These are phyloP conservation scores for Chalcosyrphus nemorum DNA, from an alignment of 2,888 invertebrate genomes.

Conservation along the genomic window DNA sequence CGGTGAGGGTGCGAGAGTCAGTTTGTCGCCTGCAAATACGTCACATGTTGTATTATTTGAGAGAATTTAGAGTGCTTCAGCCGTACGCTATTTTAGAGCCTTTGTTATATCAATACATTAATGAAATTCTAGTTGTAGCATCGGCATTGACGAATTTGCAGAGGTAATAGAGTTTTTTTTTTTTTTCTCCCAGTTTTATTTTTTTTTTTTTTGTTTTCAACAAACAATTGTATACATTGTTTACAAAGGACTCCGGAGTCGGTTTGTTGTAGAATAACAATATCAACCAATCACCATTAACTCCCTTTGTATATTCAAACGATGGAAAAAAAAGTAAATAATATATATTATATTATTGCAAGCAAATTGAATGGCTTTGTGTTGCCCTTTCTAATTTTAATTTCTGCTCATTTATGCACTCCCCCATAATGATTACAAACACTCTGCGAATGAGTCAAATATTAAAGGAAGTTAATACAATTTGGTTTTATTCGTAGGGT, in stretches of 20 bases:
- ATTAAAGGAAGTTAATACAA: constrained; percentile 15
- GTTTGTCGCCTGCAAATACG: constrained; percentile 80
- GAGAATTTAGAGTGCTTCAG: constrained; percentile 79
- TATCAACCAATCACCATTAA: neutral
- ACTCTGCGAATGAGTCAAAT: constrained; percentile 14
- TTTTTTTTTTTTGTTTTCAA: constrained; percentile 9
- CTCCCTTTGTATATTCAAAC: neutral
- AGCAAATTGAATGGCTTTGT: neutral
- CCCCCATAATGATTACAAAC: neutral
- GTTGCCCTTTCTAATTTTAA: constrained; percentile 7
- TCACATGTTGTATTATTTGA: constrained; percentile 77
- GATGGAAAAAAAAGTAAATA: constrained; percentile 15
- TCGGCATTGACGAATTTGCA: constrained; percentile 80
- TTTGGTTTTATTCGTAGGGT: constrained; percentile 5
- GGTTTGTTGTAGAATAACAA: neutral
- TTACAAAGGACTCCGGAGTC: neutral
- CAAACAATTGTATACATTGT: neutral
- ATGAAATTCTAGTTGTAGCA: constrained; percentile 80
- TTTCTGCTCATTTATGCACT: constrained; percentile 2
- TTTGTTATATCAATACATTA: constrained; percentile 78
- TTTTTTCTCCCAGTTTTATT: neutral
- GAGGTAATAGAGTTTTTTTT: constrained; percentile 74
- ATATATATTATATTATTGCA: constrained; percentile 50
- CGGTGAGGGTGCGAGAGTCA: constrained; percentile 78
- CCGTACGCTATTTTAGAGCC: constrained; percentile 78